These are phyloP conservation scores for Isoperla grammatica DNA, from an alignment of 2,888 invertebrate genomes.

Conservation along the genomic window DNA sequence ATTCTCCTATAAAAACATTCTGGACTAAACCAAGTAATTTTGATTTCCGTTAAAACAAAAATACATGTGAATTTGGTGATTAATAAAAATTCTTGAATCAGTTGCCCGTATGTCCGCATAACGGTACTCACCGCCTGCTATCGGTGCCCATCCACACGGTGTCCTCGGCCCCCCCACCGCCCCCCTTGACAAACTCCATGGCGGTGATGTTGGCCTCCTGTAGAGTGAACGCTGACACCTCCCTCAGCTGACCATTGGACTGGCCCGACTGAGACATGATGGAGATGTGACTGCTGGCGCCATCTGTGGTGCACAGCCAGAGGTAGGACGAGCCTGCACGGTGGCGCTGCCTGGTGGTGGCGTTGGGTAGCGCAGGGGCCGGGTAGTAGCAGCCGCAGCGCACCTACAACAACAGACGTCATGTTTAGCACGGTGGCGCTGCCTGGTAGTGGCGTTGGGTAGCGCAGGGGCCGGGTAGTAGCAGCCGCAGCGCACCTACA, in stretches of 20 bases:
- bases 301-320: conserved; percentile 86
- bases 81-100: too few relatives aligned
- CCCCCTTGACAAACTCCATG: conserved; percentile 77
- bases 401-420: conserved; percentile 54
- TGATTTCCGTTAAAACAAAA: too few relatives aligned
- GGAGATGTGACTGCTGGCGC: conserved; percentile 55
- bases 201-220: conserved; percentile 76
- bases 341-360: conserved; percentile 53
- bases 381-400: conserved; percentile 88
- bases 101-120: too few relatives aligned
- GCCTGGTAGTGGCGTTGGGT: too few relatives aligned
- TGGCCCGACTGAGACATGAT: conserved; percentile 68
- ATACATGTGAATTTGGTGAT: too few relatives aligned
- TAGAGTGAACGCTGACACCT: conserved; percentile 70
- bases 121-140: conserved; percentile 64
- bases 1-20: too few relatives aligned
- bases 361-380: conserved; percentile 43
- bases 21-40: too few relatives aligned
- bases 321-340: conserved; percentile 65
- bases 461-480: too few relatives aligned
- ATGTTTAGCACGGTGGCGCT: too few relatives aligned
- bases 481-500: too few relatives aligned
- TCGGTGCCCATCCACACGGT: conserved; percentile 93
- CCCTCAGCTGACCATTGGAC: conserved; percentile 66
- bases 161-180: conserved; percentile 46